Percentiles rank a stretch among this genome's conserved stretches.
These are phyloP conservation scores for Onthophagus sagittarius DNA, from an alignment of 2,888 invertebrate genomes.

Conservation along the genomic window DNA sequence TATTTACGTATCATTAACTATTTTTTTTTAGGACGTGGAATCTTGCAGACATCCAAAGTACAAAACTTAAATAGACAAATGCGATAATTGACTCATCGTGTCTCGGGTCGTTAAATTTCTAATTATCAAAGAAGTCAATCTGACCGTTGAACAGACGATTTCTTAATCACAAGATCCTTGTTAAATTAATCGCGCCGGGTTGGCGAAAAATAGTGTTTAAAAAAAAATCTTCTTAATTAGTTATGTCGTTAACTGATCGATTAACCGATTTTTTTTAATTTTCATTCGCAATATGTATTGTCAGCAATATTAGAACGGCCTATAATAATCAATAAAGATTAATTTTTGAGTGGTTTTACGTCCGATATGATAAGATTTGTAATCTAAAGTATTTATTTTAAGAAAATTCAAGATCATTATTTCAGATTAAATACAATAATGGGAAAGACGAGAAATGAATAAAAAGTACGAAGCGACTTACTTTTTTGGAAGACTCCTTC, in stretches of 20 bases:
- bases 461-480: neutral
- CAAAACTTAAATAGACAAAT: neutral
- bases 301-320: no score
- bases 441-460: neutral
- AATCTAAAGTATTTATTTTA: no score
- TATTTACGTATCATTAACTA: neutral
- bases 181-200: neutral
- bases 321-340: no score
- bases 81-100: neutral
- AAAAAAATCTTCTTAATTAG: no score
- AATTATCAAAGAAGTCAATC: neutral
- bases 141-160: neutral
- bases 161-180: neutral
- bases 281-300: no score
- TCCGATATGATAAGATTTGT: no score
- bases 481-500: neutral
- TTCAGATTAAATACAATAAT: no score
- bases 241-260: no score
- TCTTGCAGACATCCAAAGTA: slow-evolving; percentile 6
- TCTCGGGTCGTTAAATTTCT: neutral
- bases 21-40: neutral
- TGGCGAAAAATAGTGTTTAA: neutral
- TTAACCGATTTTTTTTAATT: no score
- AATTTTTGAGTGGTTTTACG: no score
- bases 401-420: no score